Conservation (phyloP, 2,113 vertebrate genomes). For the Coptodon rendalli region DNA sequence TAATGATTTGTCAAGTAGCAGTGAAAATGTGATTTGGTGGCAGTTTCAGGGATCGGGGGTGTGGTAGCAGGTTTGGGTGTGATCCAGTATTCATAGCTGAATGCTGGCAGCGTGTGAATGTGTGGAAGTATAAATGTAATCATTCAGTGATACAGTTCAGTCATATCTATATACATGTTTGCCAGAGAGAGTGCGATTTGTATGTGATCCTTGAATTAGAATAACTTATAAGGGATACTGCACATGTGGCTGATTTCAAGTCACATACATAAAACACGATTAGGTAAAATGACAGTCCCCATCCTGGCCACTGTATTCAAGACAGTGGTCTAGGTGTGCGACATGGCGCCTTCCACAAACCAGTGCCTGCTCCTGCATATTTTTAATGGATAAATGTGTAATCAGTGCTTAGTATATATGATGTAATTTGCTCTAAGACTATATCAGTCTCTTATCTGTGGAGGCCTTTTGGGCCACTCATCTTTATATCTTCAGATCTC, state of each 20-base stretch:
- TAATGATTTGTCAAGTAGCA: background rate
- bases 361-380: background rate
- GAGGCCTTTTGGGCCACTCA: background rate
- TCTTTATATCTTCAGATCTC: background rate
- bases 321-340: background rate
- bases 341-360: background rate
- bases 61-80: background rate
- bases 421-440: background rate
- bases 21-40: background rate
- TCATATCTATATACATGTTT: background rate
- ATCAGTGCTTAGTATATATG: background rate
- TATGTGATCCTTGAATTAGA: background rate
- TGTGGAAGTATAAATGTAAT: background rate
- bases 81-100: background rate
- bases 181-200: background rate
- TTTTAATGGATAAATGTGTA: background rate
- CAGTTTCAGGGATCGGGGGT: background rate
- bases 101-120: background rate
- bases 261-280: background rate
- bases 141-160: background rate
- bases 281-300: background rate
- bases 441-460: background rate
- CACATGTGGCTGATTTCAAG: background rate
- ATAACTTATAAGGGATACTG: background rate
- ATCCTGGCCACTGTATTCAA: background rate